Base-by-base conservation (phyloP, 2,113 vertebrate genomes). In the Peromyscus polionotus region DNA sequence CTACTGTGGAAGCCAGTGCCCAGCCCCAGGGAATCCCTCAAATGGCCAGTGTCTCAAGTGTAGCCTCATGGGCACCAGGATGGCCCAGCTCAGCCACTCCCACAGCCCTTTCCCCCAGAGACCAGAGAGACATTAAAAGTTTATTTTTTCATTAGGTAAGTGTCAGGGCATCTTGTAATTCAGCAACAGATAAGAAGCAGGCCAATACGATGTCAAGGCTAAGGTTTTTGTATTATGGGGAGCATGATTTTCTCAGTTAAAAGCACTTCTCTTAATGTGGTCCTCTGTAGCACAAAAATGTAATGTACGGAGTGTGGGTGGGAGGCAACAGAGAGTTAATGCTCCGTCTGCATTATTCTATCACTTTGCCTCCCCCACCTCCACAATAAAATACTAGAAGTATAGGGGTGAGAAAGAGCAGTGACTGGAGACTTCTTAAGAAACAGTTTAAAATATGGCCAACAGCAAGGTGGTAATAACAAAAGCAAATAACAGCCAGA, bases 401-500 rank as follows among this genome's bases (percentile, higher is more conserved):
- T 67, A 83, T 0, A 26, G 19, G 31, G 57, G 39, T 39, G 28
- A 65, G 79, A 63, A 63, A 68, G 10, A 45, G 0, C 7, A 20
- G n/a, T 22, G 54, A 11, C 26, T 28, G 54, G 54, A 87, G 73
- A 72, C n/a, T 90, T 94, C 73, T 83, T 17, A 63, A 67, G 45
- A 80, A 87, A 70, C 14, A 33, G 61, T 54, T 73, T 83, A 61
- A 96, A 91, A 91, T 77, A 81, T 83, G 61, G 54, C 45, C n/a
- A 54, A 39, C 22, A 61, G 20, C 31, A 68, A 88, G 63, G 13
- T 36, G 42, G 67, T 45, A 54, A 57, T 65, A 80, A 92, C 7
- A 61, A 95, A 88, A 95, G 67, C 63, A 84, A 67, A 39, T 84
- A 61, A 26, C 8, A 65, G 81, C 31, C 26, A n/a, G n/a, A 73